These are phyloP conservation scores for Leptestheria dahalacensis DNA, from an alignment of 1,140 invertebrate species.

Conservation along the genomic window DNA sequence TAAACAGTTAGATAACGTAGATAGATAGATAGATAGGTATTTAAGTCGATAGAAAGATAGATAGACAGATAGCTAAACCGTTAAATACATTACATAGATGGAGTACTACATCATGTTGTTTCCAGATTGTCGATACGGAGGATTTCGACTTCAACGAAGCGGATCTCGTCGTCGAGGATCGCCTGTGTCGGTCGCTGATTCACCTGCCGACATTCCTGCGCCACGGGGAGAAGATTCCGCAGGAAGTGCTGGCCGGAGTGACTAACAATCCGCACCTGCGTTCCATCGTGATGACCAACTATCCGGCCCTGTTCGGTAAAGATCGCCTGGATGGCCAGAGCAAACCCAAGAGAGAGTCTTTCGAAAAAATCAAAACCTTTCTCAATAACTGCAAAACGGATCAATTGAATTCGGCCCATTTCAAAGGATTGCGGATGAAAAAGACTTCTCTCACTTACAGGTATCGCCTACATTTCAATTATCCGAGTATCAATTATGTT, in stretches of 20 bases:
- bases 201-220: constrained; percentile 66
- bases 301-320: constrained; percentile 10
- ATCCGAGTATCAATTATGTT: no score
- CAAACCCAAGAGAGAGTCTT: not conserved
- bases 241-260: constrained; percentile 54
- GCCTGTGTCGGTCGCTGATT: constrained; percentile 60
- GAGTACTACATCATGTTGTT: no score
- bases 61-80: no score
- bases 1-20: no score
- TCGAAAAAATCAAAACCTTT: not conserved
- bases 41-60: no score
- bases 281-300: constrained; percentile 37
- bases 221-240: constrained; percentile 49
- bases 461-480: no score
- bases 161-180: constrained; percentile 17
- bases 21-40: no score
- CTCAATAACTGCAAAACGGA: constrained; percentile 1
- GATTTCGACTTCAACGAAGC: not conserved
- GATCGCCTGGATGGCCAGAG: not conserved
- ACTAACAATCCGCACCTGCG: constrained; percentile 51
- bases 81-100: no score
- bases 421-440: constrained; percentile 3
- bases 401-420: not conserved
- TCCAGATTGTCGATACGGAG: no score
- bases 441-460: constrained; percentile 10